A percentile compares a stretch with the other conserved stretches of the same genome.
These are phyloP conservation scores for Sorex maritimensis DNA, from an alignment of 2,797 vertebrate genomes.

Conservation along the genomic window DNA sequence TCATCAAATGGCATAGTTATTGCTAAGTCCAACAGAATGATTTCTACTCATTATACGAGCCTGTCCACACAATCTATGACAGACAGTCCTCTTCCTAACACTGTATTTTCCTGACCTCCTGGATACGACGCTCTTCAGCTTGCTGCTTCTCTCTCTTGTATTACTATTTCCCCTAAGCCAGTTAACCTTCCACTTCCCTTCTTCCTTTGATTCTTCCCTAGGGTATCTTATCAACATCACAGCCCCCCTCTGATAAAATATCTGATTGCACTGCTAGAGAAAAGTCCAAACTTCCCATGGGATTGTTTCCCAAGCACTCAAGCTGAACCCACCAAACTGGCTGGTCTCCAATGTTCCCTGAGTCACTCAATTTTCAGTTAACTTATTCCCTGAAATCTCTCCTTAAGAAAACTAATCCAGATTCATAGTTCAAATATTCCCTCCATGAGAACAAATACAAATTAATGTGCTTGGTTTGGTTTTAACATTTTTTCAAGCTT, in stretches of 20 bases:
- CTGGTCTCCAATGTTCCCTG: constrained; percentile 31
- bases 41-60: constrained; percentile 10
- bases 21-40: background rate
- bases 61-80: background rate
- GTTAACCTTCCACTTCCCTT: background rate
- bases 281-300: constrained; percentile 15
- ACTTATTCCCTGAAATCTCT: constrained; percentile 59
- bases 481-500: background rate
- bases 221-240: background rate
- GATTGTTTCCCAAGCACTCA: background rate
- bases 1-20: background rate
- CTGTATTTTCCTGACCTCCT: background rate
- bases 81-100: background rate
- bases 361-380: constrained; percentile 49
- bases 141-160: background rate
- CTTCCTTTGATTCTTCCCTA: background rate
- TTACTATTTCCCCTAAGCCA: background rate
- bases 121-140: background rate
- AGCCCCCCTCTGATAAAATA: background rate
- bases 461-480: background rate
- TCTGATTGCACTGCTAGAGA: constrained; percentile 48
- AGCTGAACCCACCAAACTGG: constrained; percentile 12
- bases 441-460: constrained; percentile 56
- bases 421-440: background rate
- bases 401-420: constrained; percentile 4